phyloP scores from a whole-genome alignment of 2,888 invertebrate genomes.

The Cerceris ruficornis region DNA sequence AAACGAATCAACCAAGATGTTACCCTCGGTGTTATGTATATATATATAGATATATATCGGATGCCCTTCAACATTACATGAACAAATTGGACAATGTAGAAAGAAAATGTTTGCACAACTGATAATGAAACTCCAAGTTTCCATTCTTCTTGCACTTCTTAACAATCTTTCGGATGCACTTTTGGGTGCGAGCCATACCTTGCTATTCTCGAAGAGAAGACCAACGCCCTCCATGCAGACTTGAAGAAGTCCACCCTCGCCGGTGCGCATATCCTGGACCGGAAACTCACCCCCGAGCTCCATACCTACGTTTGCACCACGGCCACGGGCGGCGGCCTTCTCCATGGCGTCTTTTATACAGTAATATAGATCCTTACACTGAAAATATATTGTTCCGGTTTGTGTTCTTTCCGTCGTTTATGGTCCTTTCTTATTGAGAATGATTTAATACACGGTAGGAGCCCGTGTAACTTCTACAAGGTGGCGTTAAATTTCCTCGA shows the following conservation, averaged over 20 bases:
- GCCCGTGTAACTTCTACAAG: no score
- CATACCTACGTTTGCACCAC: conserved; percentile 89
- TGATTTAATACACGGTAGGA: no score
- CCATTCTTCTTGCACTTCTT: conserved; percentile 53
- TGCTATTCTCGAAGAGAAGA: conserved; percentile 99
- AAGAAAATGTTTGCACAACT: conserved; percentile 45
- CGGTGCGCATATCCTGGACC: conserved; percentile 97
- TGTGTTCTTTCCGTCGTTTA: neutral
- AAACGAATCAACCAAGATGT: conserved; percentile 11
- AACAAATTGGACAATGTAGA: conserved; percentile 52
- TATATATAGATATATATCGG: conserved; percentile 14
- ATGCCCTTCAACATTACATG: conserved; percentile 55
- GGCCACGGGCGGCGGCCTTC: conserved; percentile 87
- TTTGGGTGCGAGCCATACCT: conserved; percentile 87
- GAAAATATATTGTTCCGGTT: conserved; percentile 48
- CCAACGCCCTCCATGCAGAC: conserved; percentile 99
- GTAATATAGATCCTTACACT: conserved; percentile 99
- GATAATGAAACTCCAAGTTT: conserved; percentile 30
- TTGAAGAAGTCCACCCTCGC: conserved; percentile 98
- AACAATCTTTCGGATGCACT: conserved; percentile 30
- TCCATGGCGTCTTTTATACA: conserved; percentile 99
- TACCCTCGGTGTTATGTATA: neutral
- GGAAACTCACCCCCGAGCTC: conserved; percentile 98
- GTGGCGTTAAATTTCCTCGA: no score
- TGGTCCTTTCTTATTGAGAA: no score